Evolutionary conservation across 2,797 vertebrate genomes (phyloP).

Genomic region (Protonibea diacanthus): DNA sequence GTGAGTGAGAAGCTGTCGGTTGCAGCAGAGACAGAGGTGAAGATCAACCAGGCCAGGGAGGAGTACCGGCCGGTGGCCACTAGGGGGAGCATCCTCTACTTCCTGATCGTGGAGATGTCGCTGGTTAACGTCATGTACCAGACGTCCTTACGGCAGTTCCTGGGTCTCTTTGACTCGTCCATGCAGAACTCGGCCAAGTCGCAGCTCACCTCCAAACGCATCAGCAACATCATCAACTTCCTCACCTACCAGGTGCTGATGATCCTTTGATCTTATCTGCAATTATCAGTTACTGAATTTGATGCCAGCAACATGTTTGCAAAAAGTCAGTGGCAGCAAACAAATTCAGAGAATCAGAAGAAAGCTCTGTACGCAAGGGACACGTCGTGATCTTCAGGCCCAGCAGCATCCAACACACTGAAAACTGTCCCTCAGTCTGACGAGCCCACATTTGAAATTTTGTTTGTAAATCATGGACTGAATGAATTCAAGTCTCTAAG

Average conservation of each 20-base stretch:
- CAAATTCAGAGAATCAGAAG: too few species aligned
- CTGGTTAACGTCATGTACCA: conserved; percentile 92
- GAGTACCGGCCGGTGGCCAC: conserved; percentile 90
- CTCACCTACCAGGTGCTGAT: conserved; percentile 85
- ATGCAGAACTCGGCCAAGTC: conserved; percentile 85
- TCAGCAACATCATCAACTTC: conserved; percentile 83
- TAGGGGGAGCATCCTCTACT: conserved; percentile 91
- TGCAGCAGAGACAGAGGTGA: conserved; percentile 74
- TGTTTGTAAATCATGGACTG: too few species aligned
- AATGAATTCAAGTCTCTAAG: neutral
- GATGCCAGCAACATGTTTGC: too few species aligned
- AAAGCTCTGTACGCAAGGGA: too few species aligned
- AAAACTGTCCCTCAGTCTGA: too few species aligned
- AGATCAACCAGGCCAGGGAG: conserved; percentile 90
- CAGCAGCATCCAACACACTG: too few species aligned
- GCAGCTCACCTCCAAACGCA: conserved; percentile 87
- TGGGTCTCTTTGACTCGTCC: conserved; percentile 88
- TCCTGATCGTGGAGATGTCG: conserved; percentile 92
- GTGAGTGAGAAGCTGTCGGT: conserved; percentile 84
- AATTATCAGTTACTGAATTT: neutral
- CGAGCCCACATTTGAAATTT: too few species aligned
- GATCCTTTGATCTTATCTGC: neutral
- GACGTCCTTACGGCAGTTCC: conserved; percentile 89
- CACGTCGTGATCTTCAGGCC: too few species aligned
- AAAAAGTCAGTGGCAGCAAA: too few species aligned